Conservation (phyloP, 1,140 invertebrate species). For the Chironomus tepperi region DNA sequence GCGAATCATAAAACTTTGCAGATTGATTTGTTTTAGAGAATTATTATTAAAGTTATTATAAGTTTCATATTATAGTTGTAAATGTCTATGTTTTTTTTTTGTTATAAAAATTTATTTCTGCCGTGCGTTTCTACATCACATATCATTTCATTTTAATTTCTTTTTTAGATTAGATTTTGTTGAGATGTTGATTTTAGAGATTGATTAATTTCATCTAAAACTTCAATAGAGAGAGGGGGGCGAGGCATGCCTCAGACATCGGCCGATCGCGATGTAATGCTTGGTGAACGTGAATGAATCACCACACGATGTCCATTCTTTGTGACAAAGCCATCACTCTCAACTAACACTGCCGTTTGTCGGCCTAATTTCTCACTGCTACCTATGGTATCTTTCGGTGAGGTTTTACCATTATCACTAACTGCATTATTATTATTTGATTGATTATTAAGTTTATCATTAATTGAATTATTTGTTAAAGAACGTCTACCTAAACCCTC, state of each 20-base stretch:
- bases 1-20: slow-evolving; percentile 11
- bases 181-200: slow-evolving; percentile 9
- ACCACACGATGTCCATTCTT: slow-evolving; percentile 83
- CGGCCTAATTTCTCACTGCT: slow-evolving; percentile 38
- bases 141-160: neutral
- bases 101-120: neutral
- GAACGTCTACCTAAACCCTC: slow-evolving; percentile 11
- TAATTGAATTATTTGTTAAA: neutral
- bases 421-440: neutral
- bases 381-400: slow-evolving; percentile 36
- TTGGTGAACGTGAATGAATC: slow-evolving; percentile 75
- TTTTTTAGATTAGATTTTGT: neutral
- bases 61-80: neutral
- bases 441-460: neutral
- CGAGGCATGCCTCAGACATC: slow-evolving; percentile 66
- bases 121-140: neutral
- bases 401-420: slow-evolving; percentile 17
- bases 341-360: slow-evolving; percentile 70
- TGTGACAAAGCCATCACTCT: slow-evolving; percentile 69
- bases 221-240: slow-evolving; percentile 45
- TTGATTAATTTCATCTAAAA: slow-evolving; percentile 21
- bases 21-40: neutral
- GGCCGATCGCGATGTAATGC: slow-evolving; percentile 65
- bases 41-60: neutral
- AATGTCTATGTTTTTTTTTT: neutral